Percentiles rank a stretch among this genome's conserved stretches.
Conservation (phyloP, 1,140 invertebrate genomes). For the Conus betulinus region DNA sequence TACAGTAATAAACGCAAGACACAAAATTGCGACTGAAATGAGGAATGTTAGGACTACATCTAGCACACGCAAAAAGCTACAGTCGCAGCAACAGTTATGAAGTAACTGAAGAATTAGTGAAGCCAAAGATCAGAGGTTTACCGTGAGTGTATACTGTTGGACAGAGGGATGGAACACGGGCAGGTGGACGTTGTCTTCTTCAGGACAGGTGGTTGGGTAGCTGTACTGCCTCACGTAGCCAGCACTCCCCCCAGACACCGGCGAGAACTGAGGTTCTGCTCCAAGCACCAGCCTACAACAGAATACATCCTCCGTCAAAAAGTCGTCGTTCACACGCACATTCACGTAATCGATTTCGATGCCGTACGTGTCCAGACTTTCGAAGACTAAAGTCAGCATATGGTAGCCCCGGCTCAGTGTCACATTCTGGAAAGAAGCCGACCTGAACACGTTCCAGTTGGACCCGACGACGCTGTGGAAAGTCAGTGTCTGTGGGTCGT, state of each 20-base stretch:
- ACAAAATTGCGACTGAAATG: too few species aligned
- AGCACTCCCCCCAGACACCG: background rate
- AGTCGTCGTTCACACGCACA: slow-evolving; percentile 13
- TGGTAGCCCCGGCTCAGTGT: background rate
- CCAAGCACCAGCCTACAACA: slow-evolving; percentile 4
- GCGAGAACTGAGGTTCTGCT: background rate
- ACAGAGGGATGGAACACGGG: slow-evolving; percentile 25
- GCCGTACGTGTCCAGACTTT: background rate
- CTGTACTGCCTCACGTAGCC: slow-evolving; percentile 17
- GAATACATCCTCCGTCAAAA: slow-evolving; percentile 19
- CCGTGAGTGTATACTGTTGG: slow-evolving; percentile 18
- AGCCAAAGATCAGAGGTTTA: background rate
- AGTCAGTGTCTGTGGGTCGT: background rate
- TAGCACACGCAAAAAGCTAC: too few species aligned
- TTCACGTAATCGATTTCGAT: slow-evolving; percentile 29
- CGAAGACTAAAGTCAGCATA: background rate
- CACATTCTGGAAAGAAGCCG: background rate
- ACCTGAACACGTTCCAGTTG: slow-evolving; percentile 20
- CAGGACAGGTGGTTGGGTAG: slow-evolving; percentile 20
- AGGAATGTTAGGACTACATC: too few species aligned
- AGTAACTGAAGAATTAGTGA: too few species aligned
- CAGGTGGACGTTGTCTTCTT: slow-evolving; percentile 36
- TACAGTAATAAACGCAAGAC: too few species aligned
- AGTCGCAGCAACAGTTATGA: too few species aligned
- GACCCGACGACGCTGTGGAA: background rate